Evolutionary conservation across 1,140 invertebrate genomes (phyloP), one percentile per base, ranked within the genome.

Genomic region (Drosophila nasuta): DNA sequence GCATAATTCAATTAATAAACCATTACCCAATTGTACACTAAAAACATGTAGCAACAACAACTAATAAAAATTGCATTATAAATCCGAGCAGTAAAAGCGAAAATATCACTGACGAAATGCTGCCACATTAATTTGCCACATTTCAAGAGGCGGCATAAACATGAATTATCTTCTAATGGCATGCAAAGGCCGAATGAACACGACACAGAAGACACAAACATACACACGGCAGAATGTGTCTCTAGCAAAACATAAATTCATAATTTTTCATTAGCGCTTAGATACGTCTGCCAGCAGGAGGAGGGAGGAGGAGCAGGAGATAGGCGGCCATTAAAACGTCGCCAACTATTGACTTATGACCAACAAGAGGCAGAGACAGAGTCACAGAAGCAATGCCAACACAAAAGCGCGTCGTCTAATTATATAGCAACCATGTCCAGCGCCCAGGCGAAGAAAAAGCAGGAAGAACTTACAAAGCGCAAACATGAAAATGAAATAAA

Each of bases 281-380:
- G 73, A 83, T 73, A 64, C 70, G 70, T 65, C 66, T 62, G 56
- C 10, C 60, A 35, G 56, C 33, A 58, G 46, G 46, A 52, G 43
- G 33, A 33, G 51, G 5, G 6, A 7, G 30, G 33, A 5, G 33
- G 33, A 33, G 33, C 33, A 10, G 35, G 35, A 41, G 35, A 57
- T 28, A 38, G 48, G 46, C 73, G 48, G 51, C 77, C 85, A 88
- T 88, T 88, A 87, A 88, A 88, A 89, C 75, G 85, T 88, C 80
- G 71, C 81, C 85, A 80, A 81, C 75, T 89, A 88, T 88, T 88
- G 85, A 88, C 85, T 88, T 88, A 89, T 83, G 85, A 69, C 77
- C 80, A 69, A 52, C 77, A 71, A 67, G 64, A 60, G 65, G 62
- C 70, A 25, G 46, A 52, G 30, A 0, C 41, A 11, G 46, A 52